These are phyloP conservation scores for Hirudo medicinalis DNA, from an alignment of 1,140 invertebrate species.

Conservation along the genomic window DNA sequence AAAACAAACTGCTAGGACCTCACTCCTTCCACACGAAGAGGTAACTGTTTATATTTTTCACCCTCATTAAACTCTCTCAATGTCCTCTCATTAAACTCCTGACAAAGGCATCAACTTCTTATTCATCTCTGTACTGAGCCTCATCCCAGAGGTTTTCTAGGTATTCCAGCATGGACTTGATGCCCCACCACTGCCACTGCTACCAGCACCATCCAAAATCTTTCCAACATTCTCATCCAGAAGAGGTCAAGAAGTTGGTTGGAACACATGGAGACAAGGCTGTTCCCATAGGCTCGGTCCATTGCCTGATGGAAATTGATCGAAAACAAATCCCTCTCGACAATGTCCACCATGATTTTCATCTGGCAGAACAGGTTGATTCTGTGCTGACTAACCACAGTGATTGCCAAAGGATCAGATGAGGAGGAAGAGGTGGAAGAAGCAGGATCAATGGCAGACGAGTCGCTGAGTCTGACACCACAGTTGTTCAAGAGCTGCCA, in stretches of 20 bases:
- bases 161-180: neutral
- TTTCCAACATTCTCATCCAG: slow-evolving; percentile 44
- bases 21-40: too few relatives aligned
- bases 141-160: slow-evolving; percentile 59
- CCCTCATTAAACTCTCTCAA: too few relatives aligned
- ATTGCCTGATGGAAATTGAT: slow-evolving; percentile 54
- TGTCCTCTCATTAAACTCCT: too few relatives aligned
- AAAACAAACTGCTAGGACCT: too few relatives aligned
- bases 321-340: slow-evolving; percentile 77
- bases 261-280: slow-evolving; percentile 84
- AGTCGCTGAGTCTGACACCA: slow-evolving; percentile 62
- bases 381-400: slow-evolving; percentile 78
- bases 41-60: too few relatives aligned
- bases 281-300: slow-evolving; percentile 93
- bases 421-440: neutral
- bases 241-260: slow-evolving; percentile 82
- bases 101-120: slow-evolving; percentile 67
- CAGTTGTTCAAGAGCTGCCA: slow-evolving; percentile 87
- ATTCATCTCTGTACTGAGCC: slow-evolving; percentile 84
- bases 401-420: slow-evolving; percentile 24
- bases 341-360: slow-evolving; percentile 88
- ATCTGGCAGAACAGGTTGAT: slow-evolving; percentile 94
- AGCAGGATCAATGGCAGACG: slow-evolving; percentile 5
- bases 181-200: neutral
- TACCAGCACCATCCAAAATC: neutral